Evolutionary conservation across 2,888 invertebrate species (phyloP), one percentile per base, ranked within the genome.

Genomic region (Plagiodera versicolora): DNA sequence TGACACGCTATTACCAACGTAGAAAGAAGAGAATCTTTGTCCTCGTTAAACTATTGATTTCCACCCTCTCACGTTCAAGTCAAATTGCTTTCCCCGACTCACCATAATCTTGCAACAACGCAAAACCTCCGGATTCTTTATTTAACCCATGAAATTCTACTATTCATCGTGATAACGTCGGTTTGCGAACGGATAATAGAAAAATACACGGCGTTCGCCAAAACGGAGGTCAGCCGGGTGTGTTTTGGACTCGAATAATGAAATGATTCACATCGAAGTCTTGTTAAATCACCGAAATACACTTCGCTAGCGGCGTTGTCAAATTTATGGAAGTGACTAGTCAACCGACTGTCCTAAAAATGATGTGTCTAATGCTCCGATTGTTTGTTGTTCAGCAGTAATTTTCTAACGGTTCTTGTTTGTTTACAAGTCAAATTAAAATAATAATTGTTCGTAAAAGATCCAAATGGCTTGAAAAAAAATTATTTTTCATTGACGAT

Each of bases 1-100:
- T 58, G 60, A 61, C 63, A 61, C 58, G 63, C 63, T 59, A 63
- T 67, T 63, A 65, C 65, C 67, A 62, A 67, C 61, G 67, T 65
- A 63, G 63, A 64, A 67, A 67, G 67, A 67, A 66, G 63, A n/a
- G 67, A 63, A 67, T 68, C 67, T 65, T 67, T 67, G 65, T 66
- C 65, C 70, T 71, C 65, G 67, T 68, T 71, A 67, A 67, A 71
- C 68, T 72, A 72, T 72, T 71, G 72, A 72, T 72, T 72, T 72
- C 70, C 68, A 64, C 66, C 67, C 69, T 70, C 69, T 68, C 66
- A 70, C 69, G 69, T 69, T 66, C 66, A 68, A 70, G 70, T 64
- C 63, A 71, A 72, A 70, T 69, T 66, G 67, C 67, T 68, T 71
- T 67, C 67, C n/a, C 68, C 71, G 69, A 66, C 70, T 63, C 66